Evolutionary conservation across 2,113 vertebrate genomes (phyloP).

Genomic region (Cinclus mexicanus): DNA sequence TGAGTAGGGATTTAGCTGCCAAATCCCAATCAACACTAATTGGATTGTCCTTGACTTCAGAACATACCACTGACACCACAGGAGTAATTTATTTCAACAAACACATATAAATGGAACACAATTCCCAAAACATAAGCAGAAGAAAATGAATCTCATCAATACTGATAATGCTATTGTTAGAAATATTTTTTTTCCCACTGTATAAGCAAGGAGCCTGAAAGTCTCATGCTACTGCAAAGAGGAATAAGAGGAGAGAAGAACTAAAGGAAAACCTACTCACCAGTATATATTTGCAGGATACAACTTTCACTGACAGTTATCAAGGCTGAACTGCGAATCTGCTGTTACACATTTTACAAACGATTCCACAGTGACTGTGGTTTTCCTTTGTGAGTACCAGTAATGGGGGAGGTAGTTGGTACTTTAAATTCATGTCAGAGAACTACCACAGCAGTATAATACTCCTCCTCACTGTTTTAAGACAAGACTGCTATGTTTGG

Average conservation of each 20-base stretch:
- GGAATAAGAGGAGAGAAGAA: neutral
- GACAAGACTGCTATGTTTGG: neutral
- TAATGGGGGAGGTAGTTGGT: neutral
- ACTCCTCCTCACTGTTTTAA: neutral
- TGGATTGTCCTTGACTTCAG: constrained; percentile 36
- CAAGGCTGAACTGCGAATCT: neutral
- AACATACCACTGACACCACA: neutral
- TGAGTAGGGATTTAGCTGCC: constrained; percentile 33
- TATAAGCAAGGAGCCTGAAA: neutral
- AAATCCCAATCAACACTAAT: constrained; percentile 52
- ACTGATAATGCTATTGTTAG: neutral
- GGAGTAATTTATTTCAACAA: neutral
- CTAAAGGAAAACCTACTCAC: neutral
- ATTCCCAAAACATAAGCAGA: neutral
- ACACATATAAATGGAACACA: neutral
- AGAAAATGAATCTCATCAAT: neutral
- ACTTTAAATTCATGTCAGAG: neutral
- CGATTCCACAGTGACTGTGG: neutral
- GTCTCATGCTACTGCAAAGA: neutral
- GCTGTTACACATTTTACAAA: neutral
- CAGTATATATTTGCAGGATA: neutral
- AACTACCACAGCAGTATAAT: neutral
- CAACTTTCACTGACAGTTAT: neutral
- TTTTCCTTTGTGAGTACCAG: neutral
- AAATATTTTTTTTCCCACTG: neutral